Base-by-base conservation (phyloP, 2,888 invertebrate genomes). In the Plebejus anna region DNA sequence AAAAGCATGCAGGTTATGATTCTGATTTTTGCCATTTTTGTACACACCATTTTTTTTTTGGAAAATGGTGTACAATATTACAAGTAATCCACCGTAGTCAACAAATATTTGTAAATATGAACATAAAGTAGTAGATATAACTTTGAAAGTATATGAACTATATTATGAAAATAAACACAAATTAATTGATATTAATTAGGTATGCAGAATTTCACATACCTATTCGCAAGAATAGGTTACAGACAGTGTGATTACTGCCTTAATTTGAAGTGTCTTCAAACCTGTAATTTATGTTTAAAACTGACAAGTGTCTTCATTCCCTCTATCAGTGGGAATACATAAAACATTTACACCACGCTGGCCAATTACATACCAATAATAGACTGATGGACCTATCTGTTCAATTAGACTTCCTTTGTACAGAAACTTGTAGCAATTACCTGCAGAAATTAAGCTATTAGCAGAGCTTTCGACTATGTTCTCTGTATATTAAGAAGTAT, bases 251-350 rank as follows among this genome's bases (percentile, higher is more conserved):
- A n/a, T 28, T 47, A 28, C 77, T 22, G 77, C 77, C 78, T 78
- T 76, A 72, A 79, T 75, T 77, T 75, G 77, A 76, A 55, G 16
- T 55, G 16, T 55, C 4, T 55, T 1, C 16, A 47, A 77, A 59
- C 71, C 76, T 71, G 59, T 72, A 76, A 76, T 76, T 76, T 38
- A 22, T 42, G 57, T 78, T 79, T 78, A 79, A 79, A 77, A 28
- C 28, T 9, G 73, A 13, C 51, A 73, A 51, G 55, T 55, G 73
- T 73, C 51, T 51, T 28, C 9, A 73, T 73, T 73, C 73, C 73
- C 36, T 51, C 47, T 72, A 28, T 51, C 16, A 47, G 47, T 47
- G 47, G 47, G n/a, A 47, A 72, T 47, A 72, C 73, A 32, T 73
- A 55, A 73, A 73, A 73, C 16, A 73, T 73, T 73, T 55, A 73